Conservation (phyloP, 2,888 invertebrate species). For the Perizoma flavofasciatum region DNA sequence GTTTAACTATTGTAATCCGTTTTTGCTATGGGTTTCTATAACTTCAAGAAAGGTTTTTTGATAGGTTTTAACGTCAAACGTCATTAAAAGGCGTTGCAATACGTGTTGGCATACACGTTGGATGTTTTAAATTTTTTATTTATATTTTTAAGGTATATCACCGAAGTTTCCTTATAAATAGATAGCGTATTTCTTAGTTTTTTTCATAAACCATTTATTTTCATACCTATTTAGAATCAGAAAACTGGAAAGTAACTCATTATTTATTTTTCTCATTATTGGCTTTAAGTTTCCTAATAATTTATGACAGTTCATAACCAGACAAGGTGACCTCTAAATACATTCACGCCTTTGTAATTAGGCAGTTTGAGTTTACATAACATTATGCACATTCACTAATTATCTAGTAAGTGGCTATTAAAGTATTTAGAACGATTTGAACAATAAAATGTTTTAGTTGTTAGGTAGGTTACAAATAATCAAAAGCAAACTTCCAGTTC, state of each 20-base stretch:
- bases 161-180: too few relatives aligned
- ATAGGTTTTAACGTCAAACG: too few relatives aligned
- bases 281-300: constrained; percentile 28
- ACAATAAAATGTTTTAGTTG: constrained; percentile 8
- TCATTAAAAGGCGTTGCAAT: too few relatives aligned
- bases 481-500: constrained; percentile 11
- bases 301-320: constrained; percentile 40
- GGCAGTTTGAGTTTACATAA: constrained; percentile 33
- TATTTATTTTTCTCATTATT: too few relatives aligned
- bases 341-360: constrained; percentile 39
- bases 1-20: too few relatives aligned
- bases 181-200: background rate
- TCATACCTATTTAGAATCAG: constrained; percentile 13
- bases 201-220: background rate
- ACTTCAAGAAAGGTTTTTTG: too few relatives aligned
- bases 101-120: too few relatives aligned
- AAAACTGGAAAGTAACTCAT: constrained; percentile 24
- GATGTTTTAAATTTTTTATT: too few relatives aligned
- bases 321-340: constrained; percentile 46
- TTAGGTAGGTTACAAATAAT: constrained; percentile 11
- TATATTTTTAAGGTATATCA: too few relatives aligned
- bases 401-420: constrained; percentile 23
- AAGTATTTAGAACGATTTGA: constrained; percentile 5
- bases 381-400: constrained; percentile 39
- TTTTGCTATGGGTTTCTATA: too few relatives aligned